Evolutionary conservation across 2,888 invertebrate genomes (phyloP).

Genomic region (Volucella inflata): DNA sequence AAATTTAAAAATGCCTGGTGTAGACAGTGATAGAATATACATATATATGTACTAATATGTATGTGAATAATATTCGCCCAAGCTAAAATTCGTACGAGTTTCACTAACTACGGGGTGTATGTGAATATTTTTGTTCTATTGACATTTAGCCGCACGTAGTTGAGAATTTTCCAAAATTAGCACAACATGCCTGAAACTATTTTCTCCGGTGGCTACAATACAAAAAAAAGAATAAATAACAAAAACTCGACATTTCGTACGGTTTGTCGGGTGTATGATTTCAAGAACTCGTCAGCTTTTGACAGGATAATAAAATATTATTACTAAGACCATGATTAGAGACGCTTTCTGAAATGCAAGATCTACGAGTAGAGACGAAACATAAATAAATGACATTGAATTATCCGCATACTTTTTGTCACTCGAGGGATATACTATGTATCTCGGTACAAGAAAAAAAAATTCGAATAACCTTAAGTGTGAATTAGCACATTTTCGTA

Average conservation of each 20-base stretch:
- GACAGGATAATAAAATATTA: slow-evolving; percentile 22
- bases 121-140: slow-evolving; percentile 26
- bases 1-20: not conserved
- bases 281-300: slow-evolving; percentile 20
- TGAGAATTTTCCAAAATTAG: slow-evolving; percentile 43
- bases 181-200: slow-evolving; percentile 13
- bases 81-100: slow-evolving; percentile 5
- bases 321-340: not conserved
- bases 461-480: no score
- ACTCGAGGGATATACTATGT: no score
- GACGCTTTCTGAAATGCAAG: slow-evolving; percentile 7
- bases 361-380: no score
- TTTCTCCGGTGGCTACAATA: not conserved
- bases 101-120: not conserved
- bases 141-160: not conserved
- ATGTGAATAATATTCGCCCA: slow-evolving; percentile 5
- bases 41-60: not conserved
- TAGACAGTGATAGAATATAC: not conserved
- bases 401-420: no score
- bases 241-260: no score
- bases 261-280: not conserved
- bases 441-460: no score
- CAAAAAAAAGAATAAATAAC: slow-evolving; percentile 15
- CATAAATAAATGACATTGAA: no score
- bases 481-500: no score